A percentile compares a stretch with the other conserved stretches of the same genome.
These are phyloP conservation scores for Drosophila suboccidentalis DNA, from an alignment of 2,888 invertebrate species.

Conservation along the genomic window DNA sequence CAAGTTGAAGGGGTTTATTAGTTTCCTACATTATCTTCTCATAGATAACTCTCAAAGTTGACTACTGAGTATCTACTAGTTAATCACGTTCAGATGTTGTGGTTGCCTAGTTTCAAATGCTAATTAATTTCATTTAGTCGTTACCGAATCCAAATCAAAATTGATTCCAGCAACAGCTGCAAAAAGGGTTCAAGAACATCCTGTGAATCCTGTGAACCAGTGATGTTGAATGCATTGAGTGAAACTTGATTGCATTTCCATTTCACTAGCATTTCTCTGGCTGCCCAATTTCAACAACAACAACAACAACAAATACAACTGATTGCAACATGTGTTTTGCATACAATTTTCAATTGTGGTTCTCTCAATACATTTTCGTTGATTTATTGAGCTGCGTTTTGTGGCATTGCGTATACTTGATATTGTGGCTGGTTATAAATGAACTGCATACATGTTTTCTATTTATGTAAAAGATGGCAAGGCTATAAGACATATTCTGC, in stretches of 20 bases:
- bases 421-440: constrained; percentile 10
- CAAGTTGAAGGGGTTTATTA: not conserved
- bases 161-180: constrained; percentile 17
- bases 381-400: constrained; percentile 16
- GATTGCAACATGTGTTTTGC: constrained; percentile 17
- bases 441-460: not conserved
- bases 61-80: not conserved
- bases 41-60: not conserved
- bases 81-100: not conserved
- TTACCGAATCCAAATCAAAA: constrained; percentile 26
- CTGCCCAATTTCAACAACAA: not conserved
- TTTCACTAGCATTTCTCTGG: constrained; percentile 20
- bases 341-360: constrained; percentile 12
- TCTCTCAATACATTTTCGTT: constrained; percentile 16
- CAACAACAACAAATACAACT: constrained; percentile 18
- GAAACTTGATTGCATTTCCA: constrained; percentile 45
- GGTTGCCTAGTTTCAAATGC: constrained; percentile 18
- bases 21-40: not conserved
- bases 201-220: constrained; percentile 8
- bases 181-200: constrained; percentile 9
- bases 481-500: not conserved
- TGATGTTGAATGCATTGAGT: constrained; percentile 21
- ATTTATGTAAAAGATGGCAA: not conserved
- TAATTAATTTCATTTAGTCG: constrained; percentile 52
- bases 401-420: constrained; percentile 6